phyloP scores from a whole-genome alignment of 1,140 invertebrate genomes.

The Nephila pilipes region DNA sequence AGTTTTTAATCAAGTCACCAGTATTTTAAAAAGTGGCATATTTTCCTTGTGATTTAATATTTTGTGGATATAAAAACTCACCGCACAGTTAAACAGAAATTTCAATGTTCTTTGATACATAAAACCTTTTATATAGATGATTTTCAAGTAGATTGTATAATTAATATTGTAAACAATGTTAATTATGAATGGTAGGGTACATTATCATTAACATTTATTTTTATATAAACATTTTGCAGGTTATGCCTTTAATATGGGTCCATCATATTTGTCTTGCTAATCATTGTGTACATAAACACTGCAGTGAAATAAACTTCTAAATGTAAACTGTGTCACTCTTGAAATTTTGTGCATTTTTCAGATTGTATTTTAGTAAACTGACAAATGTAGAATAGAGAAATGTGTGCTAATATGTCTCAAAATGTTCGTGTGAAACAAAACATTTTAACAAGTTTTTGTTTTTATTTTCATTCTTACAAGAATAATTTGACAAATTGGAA shows the following conservation, averaged over 20 bases:
- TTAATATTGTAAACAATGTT: slow-evolving; percentile 7
- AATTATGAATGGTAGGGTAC: slow-evolving; percentile 17
- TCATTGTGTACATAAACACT: slow-evolving; percentile 71
- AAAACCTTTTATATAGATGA: slow-evolving; percentile 14
- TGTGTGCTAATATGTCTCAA: neutral
- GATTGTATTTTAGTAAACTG: slow-evolving; percentile 19
- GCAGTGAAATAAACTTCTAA: slow-evolving; percentile 66
- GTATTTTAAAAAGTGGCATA: neutral
- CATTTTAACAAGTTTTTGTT: neutral
- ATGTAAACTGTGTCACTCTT: slow-evolving; percentile 51
- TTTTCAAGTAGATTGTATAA: slow-evolving; percentile 3
- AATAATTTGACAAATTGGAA: neutral
- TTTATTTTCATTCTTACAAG: neutral
- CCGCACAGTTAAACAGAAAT: neutral
- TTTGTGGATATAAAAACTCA: neutral
- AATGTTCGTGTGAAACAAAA: slow-evolving; percentile 11
- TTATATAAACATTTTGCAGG: slow-evolving; percentile 70
- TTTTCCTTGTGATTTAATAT: neutral
- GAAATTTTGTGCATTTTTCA: slow-evolving; percentile 31
- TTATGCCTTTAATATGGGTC: slow-evolving; percentile 72
- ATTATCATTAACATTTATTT: slow-evolving; percentile 67
- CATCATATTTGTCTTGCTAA: slow-evolving; percentile 68
- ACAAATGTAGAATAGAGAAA: neutral
- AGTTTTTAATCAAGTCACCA: too few species aligned
- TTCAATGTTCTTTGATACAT: slow-evolving; percentile 20